Evolutionary conservation across 2,113 vertebrate species (phyloP).

Genomic region (Misgurnus anguillicaudatus): DNA sequence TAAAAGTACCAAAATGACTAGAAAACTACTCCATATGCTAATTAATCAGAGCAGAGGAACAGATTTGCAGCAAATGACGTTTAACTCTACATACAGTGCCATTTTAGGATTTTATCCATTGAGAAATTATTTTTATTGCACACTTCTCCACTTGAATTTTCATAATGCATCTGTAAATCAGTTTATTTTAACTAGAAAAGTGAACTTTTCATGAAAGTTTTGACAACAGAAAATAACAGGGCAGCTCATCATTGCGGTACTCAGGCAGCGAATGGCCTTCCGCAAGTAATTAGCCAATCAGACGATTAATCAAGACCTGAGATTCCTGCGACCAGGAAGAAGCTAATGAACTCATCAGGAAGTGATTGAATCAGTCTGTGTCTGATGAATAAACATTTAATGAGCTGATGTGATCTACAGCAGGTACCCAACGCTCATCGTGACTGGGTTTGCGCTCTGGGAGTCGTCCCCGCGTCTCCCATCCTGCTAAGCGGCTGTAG

Average conservation of each 20-base stretch:
- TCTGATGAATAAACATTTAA: neutral
- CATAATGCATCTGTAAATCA: too few relatives aligned
- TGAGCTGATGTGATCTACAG: conserved; percentile 64
- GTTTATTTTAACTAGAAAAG: too few relatives aligned
- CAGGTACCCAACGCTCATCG: conserved; percentile 96
- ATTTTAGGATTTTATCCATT: too few relatives aligned
- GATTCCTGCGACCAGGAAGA: conserved; percentile 13
- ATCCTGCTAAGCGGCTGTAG: conserved; percentile 91
- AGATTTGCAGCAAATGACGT: too few relatives aligned
- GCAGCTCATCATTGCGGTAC: neutral
- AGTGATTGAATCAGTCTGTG: neutral
- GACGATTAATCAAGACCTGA: conserved; percentile 81
- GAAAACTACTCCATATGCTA: too few relatives aligned
- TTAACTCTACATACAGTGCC: too few relatives aligned
- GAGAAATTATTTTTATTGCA: too few relatives aligned
- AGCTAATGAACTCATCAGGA: conserved; percentile 39
- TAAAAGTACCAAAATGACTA: too few relatives aligned
- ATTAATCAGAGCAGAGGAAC: too few relatives aligned
- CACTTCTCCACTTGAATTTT: too few relatives aligned
- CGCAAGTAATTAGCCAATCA: conserved; percentile 33
- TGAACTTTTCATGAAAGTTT: too few relatives aligned
- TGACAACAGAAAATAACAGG: neutral
- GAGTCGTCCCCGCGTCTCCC: conserved; percentile 76
- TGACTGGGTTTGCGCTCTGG: conserved; percentile 96
- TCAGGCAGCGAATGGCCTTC: neutral